phyloP scores from a whole-genome alignment of 2,888 invertebrate species.

The Idaea biselata region DNA sequence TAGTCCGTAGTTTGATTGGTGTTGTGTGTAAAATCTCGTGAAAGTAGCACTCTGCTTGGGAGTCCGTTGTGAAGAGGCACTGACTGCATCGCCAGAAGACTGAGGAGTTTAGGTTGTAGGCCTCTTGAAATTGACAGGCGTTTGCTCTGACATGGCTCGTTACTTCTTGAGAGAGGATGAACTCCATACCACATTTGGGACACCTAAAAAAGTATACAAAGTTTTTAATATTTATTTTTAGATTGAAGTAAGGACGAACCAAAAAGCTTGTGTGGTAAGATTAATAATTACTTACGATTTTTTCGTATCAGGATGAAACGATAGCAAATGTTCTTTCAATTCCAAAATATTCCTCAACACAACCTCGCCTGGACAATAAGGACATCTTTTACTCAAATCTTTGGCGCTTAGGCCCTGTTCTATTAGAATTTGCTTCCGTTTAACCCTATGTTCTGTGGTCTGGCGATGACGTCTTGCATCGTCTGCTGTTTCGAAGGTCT shows the following conservation, averaged over 20 bases:
- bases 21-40: conserved; percentile 85
- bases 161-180: conserved; percentile 87
- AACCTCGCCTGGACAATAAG: conserved; percentile 76
- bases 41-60: conserved; percentile 86
- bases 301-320: conserved; percentile 82
- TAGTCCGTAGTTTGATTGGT: conserved; percentile 31
- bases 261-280: no score
- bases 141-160: conserved; percentile 85
- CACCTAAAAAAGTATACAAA: conserved; percentile 75
- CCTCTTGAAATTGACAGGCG: conserved; percentile 70
- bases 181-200: conserved; percentile 85
- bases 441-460: conserved; percentile 83
- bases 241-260: no score
- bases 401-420: conserved; percentile 58
- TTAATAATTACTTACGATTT: conserved; percentile 79
- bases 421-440: conserved; percentile 66
- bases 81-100: conserved; percentile 80
- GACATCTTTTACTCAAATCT: conserved; percentile 78
- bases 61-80: conserved; percentile 82
- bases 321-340: conserved; percentile 82
- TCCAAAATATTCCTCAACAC: conserved; percentile 75
- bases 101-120: conserved; percentile 39
- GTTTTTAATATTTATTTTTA: not conserved
- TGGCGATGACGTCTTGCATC: conserved; percentile 85
- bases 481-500: conserved; percentile 81